phyloP scores from a whole-genome alignment of 2,797 vertebrate species.

The Philypnodon macrostomus region DNA sequence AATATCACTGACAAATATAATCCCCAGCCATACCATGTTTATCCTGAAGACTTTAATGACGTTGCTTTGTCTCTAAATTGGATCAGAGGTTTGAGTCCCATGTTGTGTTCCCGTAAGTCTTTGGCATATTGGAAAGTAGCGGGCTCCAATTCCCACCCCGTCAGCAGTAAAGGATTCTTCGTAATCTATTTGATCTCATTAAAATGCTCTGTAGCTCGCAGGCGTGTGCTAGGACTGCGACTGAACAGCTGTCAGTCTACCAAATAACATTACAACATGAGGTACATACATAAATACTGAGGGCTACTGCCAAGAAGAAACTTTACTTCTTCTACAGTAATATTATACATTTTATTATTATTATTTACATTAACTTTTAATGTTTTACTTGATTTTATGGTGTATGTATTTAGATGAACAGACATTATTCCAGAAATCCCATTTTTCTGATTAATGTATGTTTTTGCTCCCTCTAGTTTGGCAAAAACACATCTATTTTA shows the following conservation, averaged over 20 bases:
- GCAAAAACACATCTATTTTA: no score
- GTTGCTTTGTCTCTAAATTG: conserved; percentile 29
- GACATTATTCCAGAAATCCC: no score
- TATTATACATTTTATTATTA: no score
- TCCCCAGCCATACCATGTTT: conserved; percentile 17
- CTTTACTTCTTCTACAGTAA: no score
- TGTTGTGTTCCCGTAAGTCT: conserved; percentile 34
- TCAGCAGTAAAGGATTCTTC: conserved; percentile 68
- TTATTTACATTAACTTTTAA: no score
- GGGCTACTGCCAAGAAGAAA: not conserved
- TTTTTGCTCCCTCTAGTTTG: no score
- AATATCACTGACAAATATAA: conserved; percentile 13
- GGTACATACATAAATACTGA: not conserved
- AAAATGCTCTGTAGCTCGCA: conserved; percentile 38
- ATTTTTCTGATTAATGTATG: no score
- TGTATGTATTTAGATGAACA: no score
- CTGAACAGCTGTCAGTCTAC: conserved; percentile 21
- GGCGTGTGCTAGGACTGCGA: conserved; percentile 2
- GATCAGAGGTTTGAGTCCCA: conserved; percentile 29
- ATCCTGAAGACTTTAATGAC: conserved; percentile 33
- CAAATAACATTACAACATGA: conserved; percentile 11
- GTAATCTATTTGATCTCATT: conserved; percentile 61
- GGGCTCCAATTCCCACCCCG: conserved; percentile 44
- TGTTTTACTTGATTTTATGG: no score
- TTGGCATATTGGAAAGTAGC: conserved; percentile 34